phyloP scores from a whole-genome alignment of 1,140 invertebrate genomes.

The Apis dorsata region DNA sequence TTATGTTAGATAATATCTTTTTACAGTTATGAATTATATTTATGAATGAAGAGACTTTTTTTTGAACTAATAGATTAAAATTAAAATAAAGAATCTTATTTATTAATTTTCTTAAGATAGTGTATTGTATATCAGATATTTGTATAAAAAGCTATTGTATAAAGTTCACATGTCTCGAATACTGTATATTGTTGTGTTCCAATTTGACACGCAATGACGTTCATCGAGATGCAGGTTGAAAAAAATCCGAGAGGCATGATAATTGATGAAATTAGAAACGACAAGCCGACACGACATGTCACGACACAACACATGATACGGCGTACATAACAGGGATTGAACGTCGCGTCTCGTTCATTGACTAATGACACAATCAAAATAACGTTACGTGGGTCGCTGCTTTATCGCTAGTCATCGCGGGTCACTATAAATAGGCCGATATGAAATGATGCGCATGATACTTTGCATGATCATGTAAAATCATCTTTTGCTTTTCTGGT shows the following conservation, averaged over 20 bases:
- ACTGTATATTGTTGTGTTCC: background rate
- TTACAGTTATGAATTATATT: background rate
- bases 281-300: background rate
- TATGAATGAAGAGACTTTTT: background rate
- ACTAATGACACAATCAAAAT: constrained; percentile 63
- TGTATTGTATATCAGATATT: too few species aligned
- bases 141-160: too few species aligned
- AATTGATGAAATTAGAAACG: constrained; percentile 7
- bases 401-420: constrained; percentile 42
- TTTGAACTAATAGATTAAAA: too few species aligned
- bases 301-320: background rate
- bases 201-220: background rate
- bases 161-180: too few species aligned
- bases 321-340: constrained; percentile 35
- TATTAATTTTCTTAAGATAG: too few species aligned
- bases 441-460: constrained; percentile 7
- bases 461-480: constrained; percentile 7
- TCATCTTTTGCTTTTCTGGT: background rate
- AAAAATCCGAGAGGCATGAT: background rate
- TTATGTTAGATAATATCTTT: background rate
- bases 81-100: background rate
- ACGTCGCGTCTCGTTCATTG: constrained; percentile 56
- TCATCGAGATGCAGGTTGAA: background rate
- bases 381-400: constrained; percentile 53
- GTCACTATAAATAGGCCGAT: constrained; percentile 32